These are phyloP conservation scores for Dione juno DNA, from an alignment of 2,888 invertebrate genomes.

Conservation along the genomic window DNA sequence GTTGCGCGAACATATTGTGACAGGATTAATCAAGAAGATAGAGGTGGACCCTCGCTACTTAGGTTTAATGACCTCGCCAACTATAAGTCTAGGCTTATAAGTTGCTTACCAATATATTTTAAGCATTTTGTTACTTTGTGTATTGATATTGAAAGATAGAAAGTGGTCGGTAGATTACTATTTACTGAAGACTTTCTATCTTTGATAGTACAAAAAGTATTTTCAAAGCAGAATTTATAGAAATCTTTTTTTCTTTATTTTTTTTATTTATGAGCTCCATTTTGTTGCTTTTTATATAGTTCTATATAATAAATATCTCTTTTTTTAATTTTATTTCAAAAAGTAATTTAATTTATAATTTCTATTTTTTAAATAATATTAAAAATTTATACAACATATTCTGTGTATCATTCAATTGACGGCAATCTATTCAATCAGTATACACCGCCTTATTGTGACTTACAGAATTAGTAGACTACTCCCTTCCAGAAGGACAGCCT, in stretches of 20 bases:
- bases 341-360: too few species aligned
- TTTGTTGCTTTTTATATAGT: too few species aligned
- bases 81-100: conserved; percentile 30
- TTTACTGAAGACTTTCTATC: too few species aligned
- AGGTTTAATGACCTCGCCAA: conserved; percentile 40
- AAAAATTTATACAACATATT: background rate
- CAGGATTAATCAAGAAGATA: conserved; percentile 47
- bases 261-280: too few species aligned
- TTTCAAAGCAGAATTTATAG: too few species aligned
- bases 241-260: too few species aligned
- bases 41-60: conserved; percentile 40
- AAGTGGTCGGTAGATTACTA: too few species aligned
- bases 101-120: conserved; percentile 2
- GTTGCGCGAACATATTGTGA: conserved; percentile 47
- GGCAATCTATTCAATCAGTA: background rate
- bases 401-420: background rate
- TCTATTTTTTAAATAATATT: too few species aligned
- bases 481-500: background rate
- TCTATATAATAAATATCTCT: too few species aligned
- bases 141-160: too few species aligned
- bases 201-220: too few species aligned
- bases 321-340: too few species aligned
- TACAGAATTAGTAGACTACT: background rate
- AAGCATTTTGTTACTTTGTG: conserved; percentile 6
- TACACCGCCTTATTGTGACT: background rate